These are phyloP conservation scores for Diphyllodes magnificus DNA, from an alignment of 2,113 vertebrate species.

Conservation along the genomic window DNA sequence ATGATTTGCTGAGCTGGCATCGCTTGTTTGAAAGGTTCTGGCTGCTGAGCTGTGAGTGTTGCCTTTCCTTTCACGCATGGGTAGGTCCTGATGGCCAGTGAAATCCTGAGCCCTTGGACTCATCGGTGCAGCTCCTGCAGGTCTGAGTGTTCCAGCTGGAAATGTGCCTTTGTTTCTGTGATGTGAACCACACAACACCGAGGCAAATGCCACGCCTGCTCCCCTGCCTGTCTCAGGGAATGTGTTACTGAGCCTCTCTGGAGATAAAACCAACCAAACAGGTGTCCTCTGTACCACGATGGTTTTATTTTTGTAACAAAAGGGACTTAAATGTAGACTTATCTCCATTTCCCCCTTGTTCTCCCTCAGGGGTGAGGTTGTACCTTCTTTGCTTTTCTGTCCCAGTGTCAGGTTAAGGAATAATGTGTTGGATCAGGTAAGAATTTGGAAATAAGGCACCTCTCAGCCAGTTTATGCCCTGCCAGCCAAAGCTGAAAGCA, in stretches of 20 bases:
- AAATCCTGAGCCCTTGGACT: background rate
- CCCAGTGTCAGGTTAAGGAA: background rate
- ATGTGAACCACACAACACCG: background rate
- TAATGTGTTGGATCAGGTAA: background rate
- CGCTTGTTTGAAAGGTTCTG: background rate
- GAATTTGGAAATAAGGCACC: background rate
- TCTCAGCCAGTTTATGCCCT: background rate
- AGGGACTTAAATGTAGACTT: background rate
- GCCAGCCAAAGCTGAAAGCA: background rate
- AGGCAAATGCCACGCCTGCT: background rate
- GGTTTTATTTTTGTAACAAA: background rate
- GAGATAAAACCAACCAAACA: rapidly evolving
- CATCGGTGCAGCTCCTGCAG: background rate
- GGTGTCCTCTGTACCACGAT: background rate
- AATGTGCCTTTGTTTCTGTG: background rate
- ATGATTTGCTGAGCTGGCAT: background rate
- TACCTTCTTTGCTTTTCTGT: background rate
- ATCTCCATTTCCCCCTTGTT: background rate
- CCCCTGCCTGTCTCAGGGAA: background rate
- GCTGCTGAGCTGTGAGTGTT: background rate
- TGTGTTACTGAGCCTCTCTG: background rate
- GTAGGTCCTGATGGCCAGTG: background rate
- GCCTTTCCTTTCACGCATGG: background rate
- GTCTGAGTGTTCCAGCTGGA: background rate
- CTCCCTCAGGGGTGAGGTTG: background rate